Base-by-base conservation (phyloP, 2,113 vertebrate species). In the Chrysemys picta region DNA sequence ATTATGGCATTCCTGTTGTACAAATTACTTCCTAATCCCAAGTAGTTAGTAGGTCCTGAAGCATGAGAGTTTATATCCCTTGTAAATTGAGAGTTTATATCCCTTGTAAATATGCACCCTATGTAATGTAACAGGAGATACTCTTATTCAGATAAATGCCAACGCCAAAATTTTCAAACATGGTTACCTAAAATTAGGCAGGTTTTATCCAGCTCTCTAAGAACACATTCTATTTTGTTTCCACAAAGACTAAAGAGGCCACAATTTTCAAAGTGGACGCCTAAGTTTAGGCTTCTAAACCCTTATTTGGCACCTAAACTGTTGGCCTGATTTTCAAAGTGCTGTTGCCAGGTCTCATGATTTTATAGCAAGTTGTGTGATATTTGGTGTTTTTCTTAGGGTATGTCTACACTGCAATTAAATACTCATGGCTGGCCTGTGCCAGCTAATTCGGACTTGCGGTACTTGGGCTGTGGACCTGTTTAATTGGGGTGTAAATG, bases 281-380 rank as follows among this genome's bases (percentile, higher is more conserved):
- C 6, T 16, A 78, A 27, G 10, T 38, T 47, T 47, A 47, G 75
- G 22, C 25, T 25, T 25, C 42, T 45, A 27, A 14, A 78, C 13
- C 38, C 38, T 13, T 29, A 27, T 72, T 69, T 38, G n/a, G n/a
- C 19, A 13, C 42, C 42, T 0, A 0, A 80, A 45, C 53, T 19
- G 10, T 1, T 2, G 8, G 22, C 86, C 81, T 89, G 79, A 59
- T 45, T 92, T 59, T 75, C 72, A 72, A 45, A 69, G 25, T 12
- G 50, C 25, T 4, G 5, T 50, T 90, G 82, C 52, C 31, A 45
- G 76, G 72, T 88, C 17, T 12, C n/a, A 84, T 13, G 16, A 35
- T 69, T 90, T 81, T 2, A 1, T 78, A 76, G 8, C 24, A 86
- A 85, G 54, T 62, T 17, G 89, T 8, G 50, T 3, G 13, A 79